Percentiles rank a stretch among this genome's conserved stretches.
Evolutionary conservation across 2,113 vertebrate species (phyloP).

Genomic region (Greenwoodochromis staneri): DNA sequence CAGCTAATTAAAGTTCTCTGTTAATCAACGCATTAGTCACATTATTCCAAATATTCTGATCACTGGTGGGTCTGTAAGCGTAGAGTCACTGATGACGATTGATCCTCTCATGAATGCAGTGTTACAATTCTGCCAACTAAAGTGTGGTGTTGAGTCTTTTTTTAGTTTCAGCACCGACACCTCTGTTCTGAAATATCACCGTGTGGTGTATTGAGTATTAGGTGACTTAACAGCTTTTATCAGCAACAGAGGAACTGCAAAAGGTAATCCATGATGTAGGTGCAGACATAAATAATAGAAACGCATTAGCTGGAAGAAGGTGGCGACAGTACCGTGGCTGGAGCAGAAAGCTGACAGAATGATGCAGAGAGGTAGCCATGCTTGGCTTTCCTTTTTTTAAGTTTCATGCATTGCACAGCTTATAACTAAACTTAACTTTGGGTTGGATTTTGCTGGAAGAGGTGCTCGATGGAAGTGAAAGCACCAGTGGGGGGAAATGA

Average conservation of each 20-base stretch:
- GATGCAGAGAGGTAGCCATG: background rate
- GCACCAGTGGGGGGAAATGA: background rate
- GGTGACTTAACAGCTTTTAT: background rate
- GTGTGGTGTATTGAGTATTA: background rate
- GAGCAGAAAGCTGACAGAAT: background rate
- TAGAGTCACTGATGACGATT: background rate
- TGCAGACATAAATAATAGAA: background rate
- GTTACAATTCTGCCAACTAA: background rate
- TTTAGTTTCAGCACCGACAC: background rate
- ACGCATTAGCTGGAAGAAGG: background rate
- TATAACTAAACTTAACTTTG: background rate
- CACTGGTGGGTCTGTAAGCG: background rate
- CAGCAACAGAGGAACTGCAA: background rate
- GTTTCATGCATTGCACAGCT: background rate
- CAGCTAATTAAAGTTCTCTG: background rate
- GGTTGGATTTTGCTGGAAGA: background rate
- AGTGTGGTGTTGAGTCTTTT: background rate
- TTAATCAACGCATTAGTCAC: background rate
- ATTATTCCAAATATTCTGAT: background rate
- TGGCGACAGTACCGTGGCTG: background rate
- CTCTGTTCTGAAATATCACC: background rate
- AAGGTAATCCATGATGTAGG: background rate
- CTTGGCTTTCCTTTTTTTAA: background rate
- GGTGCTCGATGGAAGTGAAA: background rate
- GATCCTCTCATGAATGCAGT: background rate